phyloP scores from a whole-genome alignment of 2,888 invertebrate genomes.

The Dryadula phaetusa region DNA sequence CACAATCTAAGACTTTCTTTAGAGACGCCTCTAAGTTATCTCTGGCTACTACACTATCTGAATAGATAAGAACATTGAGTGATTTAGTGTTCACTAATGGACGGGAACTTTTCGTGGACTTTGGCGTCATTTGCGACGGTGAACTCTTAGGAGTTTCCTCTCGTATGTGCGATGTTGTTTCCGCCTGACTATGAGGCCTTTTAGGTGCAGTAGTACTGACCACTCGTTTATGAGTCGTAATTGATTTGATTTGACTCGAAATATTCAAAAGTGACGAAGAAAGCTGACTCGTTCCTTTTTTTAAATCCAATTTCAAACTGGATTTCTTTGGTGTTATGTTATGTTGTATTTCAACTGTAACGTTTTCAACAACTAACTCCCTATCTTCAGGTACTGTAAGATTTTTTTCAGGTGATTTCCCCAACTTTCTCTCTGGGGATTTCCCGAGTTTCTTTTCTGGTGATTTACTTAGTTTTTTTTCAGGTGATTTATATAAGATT shows the following conservation, averaged over 20 bases:
- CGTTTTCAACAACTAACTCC: constrained; percentile 73
- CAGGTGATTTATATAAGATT: constrained; percentile 33
- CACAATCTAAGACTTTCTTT: constrained; percentile 87
- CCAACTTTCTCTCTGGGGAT: constrained; percentile 45
- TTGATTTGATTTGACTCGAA: constrained; percentile 80
- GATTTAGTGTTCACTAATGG: constrained; percentile 87
- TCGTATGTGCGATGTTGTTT: constrained; percentile 61
- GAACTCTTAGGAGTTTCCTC: constrained; percentile 60
- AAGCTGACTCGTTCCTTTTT: constrained; percentile 75
- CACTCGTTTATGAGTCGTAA: constrained; percentile 78
- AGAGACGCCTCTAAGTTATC: constrained; percentile 90
- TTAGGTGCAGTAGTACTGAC: constrained; percentile 78
- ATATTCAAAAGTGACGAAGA: constrained; percentile 76
- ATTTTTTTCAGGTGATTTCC: constrained; percentile 54
- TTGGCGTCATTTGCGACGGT: constrained; percentile 64
- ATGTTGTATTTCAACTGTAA: constrained; percentile 80
- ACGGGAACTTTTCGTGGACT: constrained; percentile 77
- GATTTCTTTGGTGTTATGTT: constrained; percentile 80
- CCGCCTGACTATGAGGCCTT: constrained; percentile 61
- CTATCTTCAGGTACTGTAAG: constrained; percentile 55
- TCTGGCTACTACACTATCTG: constrained; percentile 89
- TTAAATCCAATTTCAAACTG: constrained; percentile 75
- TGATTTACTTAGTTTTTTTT: constrained; percentile 35
- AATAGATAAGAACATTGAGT: constrained; percentile 92
- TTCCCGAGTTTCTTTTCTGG: constrained; percentile 41